Percentiles rank a stretch among this genome's conserved stretches.
Evolutionary conservation across 1,140 invertebrate genomes (phyloP).

Genomic region (Drosophila repletoides): DNA sequence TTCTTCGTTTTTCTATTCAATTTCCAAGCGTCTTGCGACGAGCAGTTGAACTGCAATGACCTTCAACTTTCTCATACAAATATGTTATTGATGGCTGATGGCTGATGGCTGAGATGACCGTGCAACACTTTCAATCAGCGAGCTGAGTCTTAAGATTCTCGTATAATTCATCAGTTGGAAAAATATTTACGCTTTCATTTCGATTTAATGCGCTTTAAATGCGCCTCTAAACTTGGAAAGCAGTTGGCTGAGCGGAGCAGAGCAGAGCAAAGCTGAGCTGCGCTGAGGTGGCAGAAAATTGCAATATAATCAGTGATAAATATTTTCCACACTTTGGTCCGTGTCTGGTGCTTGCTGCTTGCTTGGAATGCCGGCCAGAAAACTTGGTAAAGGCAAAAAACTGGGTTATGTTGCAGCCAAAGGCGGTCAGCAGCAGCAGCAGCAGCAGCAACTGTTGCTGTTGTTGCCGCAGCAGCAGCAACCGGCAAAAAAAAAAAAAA

Average conservation of each 20-base stretch:
- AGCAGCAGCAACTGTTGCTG: background rate
- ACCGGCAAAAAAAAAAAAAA: conserved; percentile 21
- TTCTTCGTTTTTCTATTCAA: conserved; percentile 1
- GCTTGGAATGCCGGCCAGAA: conserved; percentile 27
- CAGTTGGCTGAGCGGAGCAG: conserved; percentile 30
- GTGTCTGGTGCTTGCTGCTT: conserved; percentile 23
- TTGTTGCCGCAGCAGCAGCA: background rate
- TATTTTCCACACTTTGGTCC: conserved; percentile 54
- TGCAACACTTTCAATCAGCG: conserved; percentile 57
- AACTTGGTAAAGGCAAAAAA: conserved; percentile 42
- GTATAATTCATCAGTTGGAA: conserved; percentile 24
- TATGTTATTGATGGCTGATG: no score
- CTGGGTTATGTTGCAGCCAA: conserved; percentile 55
- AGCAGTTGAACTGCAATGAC: conserved; percentile 47
- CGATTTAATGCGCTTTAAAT: conserved; percentile 75
- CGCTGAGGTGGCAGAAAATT: conserved; percentile 43
- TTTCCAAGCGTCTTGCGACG: conserved; percentile 22
- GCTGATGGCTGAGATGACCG: conserved; percentile 9
- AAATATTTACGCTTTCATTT: conserved; percentile 80
- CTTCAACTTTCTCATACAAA: conserved; percentile 44
- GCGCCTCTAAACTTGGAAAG: conserved; percentile 33
- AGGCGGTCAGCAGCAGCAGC: conserved; percentile 32
- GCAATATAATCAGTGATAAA: conserved; percentile 72
- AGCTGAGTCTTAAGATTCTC: conserved; percentile 43
- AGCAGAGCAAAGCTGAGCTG: conserved; percentile 43